phyloP scores from a whole-genome alignment of 2,888 invertebrate species.

The Schizotus pectinicornis region DNA sequence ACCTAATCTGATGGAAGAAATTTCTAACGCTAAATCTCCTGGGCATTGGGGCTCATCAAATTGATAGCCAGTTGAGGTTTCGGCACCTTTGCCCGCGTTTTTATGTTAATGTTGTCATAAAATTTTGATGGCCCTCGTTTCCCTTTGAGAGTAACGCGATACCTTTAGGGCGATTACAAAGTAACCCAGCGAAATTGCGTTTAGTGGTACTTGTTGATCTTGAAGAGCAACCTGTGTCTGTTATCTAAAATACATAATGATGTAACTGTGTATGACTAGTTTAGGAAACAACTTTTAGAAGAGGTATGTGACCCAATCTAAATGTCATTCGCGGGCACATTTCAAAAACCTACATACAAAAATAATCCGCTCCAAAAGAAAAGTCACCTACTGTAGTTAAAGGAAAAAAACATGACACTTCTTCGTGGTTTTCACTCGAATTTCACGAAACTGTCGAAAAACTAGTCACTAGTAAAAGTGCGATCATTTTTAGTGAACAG shows the following conservation, averaged over 20 bases:
- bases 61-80: too few relatives aligned
- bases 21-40: not conserved
- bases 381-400: not conserved
- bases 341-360: slow-evolving; percentile 1
- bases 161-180: not conserved
- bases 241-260: slow-evolving; percentile 32
- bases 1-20: not conserved
- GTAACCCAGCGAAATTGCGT: not conserved
- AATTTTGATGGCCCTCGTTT: not conserved
- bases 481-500: too few relatives aligned
- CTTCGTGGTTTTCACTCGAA: too few relatives aligned
- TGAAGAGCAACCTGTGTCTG: not conserved
- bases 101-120: not conserved
- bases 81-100: too few relatives aligned
- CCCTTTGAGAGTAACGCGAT: not conserved
- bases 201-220: not conserved
- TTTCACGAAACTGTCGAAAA: too few relatives aligned
- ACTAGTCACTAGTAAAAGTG: too few relatives aligned
- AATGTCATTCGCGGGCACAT: slow-evolving; percentile 32
- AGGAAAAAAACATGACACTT: not conserved
- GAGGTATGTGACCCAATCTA: slow-evolving; percentile 36
- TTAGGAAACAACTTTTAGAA: slow-evolving; percentile 33
- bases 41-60: not conserved
- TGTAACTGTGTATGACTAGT: slow-evolving; percentile 30
- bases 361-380: not conserved